These are phyloP conservation scores for Zygothrica quintamaculata DNA, from an alignment of 2,888 invertebrate species.

Conservation along the genomic window DNA sequence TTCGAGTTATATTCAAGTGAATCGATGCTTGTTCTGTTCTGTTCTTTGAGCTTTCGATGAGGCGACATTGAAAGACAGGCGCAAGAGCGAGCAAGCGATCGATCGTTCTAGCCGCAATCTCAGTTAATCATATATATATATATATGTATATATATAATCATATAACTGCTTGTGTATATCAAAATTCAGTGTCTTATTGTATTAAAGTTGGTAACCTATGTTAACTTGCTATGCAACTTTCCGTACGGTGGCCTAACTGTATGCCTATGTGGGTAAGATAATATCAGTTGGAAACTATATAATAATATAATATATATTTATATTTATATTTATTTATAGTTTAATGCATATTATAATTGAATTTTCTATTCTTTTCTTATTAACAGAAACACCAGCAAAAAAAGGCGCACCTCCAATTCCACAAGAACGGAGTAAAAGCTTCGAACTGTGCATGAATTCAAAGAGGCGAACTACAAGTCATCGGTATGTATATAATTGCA, in stretches of 20 bases:
- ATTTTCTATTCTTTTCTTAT: slow-evolving; percentile 55
- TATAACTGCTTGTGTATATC: too few relatives aligned
- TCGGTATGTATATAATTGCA: slow-evolving; percentile 87
- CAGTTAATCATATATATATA: too few relatives aligned
- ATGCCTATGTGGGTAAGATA: slow-evolving; percentile 50
- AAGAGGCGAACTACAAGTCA: slow-evolving; percentile 93
- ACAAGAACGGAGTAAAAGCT: slow-evolving; percentile 88
- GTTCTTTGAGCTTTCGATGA: slow-evolving; percentile 33
- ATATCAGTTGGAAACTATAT: background rate
- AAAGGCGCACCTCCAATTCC: slow-evolving; percentile 92
- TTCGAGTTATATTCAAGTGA: slow-evolving; percentile 52
- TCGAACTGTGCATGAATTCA: slow-evolving; percentile 95
- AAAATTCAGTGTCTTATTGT: slow-evolving; percentile 22
- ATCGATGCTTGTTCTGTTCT: slow-evolving; percentile 40
- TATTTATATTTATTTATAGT: too few relatives aligned
- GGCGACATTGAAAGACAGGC: slow-evolving; percentile 34
- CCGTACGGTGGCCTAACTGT: slow-evolving; percentile 31
- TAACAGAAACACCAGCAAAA: slow-evolving; percentile 97
- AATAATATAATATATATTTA: too few relatives aligned
- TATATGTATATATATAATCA: too few relatives aligned
- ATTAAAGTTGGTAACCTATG: slow-evolving; percentile 33
- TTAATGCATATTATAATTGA: background rate
- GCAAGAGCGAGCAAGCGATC: slow-evolving; percentile 41
- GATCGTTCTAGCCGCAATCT: slow-evolving; percentile 36
- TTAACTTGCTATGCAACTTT: slow-evolving; percentile 45